Evolutionary conservation across 2,113 vertebrate species (phyloP).

Genomic region (Caranx melampygus): DNA sequence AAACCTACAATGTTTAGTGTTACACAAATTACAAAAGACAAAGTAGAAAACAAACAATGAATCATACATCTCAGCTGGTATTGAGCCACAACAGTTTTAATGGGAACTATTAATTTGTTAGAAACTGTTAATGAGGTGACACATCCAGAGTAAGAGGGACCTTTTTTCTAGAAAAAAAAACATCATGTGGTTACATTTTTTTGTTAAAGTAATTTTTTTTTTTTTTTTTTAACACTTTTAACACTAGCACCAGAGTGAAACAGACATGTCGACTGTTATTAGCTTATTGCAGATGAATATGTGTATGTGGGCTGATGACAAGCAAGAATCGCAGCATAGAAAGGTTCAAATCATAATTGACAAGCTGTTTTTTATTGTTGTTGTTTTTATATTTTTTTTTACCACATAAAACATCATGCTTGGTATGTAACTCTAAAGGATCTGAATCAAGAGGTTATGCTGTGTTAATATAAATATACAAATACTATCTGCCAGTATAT

Average conservation of each 20-base stretch:
- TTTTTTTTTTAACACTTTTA: not conserved
- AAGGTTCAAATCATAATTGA: not conserved
- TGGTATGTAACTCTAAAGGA: too few relatives aligned
- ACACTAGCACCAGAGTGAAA: not conserved
- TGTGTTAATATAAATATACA: not conserved
- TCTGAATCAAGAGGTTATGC: not conserved
- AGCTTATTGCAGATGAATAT: not conserved
- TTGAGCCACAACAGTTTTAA: not conserved
- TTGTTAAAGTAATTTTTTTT: too few relatives aligned
- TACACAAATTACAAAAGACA: not conserved
- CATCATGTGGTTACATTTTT: not conserved
- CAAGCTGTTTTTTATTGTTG: too few relatives aligned
- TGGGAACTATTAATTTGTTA: slow-evolving; percentile 1
- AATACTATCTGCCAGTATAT: not conserved
- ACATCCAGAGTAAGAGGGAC: not conserved
- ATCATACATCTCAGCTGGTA: not conserved
- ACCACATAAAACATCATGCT: too few relatives aligned
- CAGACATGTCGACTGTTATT: not conserved
- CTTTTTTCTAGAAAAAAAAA: not conserved
- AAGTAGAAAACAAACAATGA: not conserved
- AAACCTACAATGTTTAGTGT: not conserved
- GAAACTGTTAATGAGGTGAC: not conserved
- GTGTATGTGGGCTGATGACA: not conserved
- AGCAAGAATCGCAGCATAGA: not conserved
- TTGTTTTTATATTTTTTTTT: too few relatives aligned